Conservation (phyloP, 2,888 invertebrate species). For the Patella pellucida region DNA sequence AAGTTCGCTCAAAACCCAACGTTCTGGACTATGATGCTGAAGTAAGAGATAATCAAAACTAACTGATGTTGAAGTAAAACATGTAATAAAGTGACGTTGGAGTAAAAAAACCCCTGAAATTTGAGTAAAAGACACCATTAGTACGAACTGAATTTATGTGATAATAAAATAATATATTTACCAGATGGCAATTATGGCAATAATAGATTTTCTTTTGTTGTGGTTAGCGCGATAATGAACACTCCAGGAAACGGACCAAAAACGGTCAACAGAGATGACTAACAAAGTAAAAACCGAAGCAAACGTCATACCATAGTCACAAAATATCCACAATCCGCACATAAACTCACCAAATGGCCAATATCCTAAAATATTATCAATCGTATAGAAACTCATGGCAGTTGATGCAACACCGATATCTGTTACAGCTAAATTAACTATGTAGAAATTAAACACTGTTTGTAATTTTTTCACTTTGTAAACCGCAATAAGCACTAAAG, state of each 20-base stretch:
- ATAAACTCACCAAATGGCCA: slow-evolving; percentile 67
- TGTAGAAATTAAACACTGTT: slow-evolving; percentile 64
- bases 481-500: slow-evolving; percentile 64
- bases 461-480: slow-evolving; percentile 60
- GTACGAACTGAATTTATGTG: no score
- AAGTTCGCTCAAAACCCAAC: no score
- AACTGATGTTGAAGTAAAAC: neutral
- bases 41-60: no score
- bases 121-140: no score
- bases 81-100: no score
- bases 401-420: slow-evolving; percentile 64
- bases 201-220: slow-evolving; percentile 46
- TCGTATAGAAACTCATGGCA: slow-evolving; percentile 67
- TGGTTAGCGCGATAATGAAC: slow-evolving; percentile 53
- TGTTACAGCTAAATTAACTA: slow-evolving; percentile 57
- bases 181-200: slow-evolving; percentile 49
- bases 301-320: slow-evolving; percentile 70
- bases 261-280: slow-evolving; percentile 64
- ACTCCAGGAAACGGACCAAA: slow-evolving; percentile 59
- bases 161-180: slow-evolving; percentile 31
- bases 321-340: slow-evolving; percentile 69
- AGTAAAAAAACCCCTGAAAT: no score
- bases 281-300: slow-evolving; percentile 68
- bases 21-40: no score
- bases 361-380: slow-evolving; percentile 62